A percentile compares a stretch with the other conserved stretches of the same genome.
phyloP scores from a whole-genome alignment of 2,888 invertebrate species.

The Dicranocentrus wangi region DNA sequence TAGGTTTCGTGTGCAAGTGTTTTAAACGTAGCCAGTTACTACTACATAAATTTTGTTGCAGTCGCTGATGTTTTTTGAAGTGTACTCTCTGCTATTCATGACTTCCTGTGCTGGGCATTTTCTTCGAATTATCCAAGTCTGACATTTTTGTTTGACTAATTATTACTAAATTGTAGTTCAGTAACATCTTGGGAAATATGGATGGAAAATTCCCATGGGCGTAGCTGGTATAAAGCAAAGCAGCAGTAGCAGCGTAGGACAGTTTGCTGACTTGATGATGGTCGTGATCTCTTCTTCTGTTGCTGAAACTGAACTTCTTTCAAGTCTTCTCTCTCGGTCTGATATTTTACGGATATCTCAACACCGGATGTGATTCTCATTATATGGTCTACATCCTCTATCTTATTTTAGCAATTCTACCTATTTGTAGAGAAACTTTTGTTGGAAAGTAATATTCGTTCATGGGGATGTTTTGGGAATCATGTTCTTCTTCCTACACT shows the following conservation, averaged over 20 bases:
- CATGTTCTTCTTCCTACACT: conserved; percentile 37
- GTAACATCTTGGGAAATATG: conserved; percentile 67
- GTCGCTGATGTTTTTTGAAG: neutral
- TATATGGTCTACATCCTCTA: conserved; percentile 22
- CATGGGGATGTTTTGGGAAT: conserved; percentile 30
- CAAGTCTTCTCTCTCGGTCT: conserved; percentile 10
- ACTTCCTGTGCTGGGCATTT: conserved; percentile 48
- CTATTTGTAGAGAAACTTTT: conserved; percentile 39
- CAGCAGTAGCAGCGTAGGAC: conserved; percentile 24
- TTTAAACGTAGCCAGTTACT: conserved; percentile 4
- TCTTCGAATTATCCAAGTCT: conserved; percentile 38
- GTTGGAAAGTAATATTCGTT: conserved; percentile 38
- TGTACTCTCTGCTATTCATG: conserved; percentile 26
- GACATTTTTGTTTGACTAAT: conserved; percentile 61
- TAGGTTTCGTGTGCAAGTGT: too few relatives aligned
- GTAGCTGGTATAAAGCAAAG: conserved; percentile 39
- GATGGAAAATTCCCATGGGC: conserved; percentile 65
- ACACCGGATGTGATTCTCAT: conserved; percentile 42
- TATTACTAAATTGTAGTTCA: conserved; percentile 66
- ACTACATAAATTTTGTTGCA: neutral
- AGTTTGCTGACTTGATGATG: conserved; percentile 27
- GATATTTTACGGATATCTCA: conserved; percentile 18
- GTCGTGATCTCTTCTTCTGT: conserved; percentile 38
- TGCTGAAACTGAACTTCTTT: conserved; percentile 14
- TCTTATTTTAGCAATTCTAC: neutral